Evolutionary conservation across 1,140 invertebrate species (phyloP).

Genomic region (Rhopalosiphum maidis): DNA sequence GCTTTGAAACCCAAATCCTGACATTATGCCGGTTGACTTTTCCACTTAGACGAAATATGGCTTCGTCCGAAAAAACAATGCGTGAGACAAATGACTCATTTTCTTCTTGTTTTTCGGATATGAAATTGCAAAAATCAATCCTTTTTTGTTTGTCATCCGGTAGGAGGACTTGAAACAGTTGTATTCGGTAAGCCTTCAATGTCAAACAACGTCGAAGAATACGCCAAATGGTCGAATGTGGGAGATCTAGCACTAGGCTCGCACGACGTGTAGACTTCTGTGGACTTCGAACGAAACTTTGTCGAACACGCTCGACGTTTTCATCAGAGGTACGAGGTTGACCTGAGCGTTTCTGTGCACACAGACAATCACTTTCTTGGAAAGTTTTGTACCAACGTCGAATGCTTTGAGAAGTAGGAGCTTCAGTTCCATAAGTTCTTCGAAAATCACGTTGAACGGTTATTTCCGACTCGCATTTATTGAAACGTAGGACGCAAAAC

Average conservation of each 20-base stretch:
- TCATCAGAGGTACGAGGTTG: not conserved
- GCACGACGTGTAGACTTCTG: not conserved
- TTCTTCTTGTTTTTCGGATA: not conserved
- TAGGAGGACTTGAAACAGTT: not conserved
- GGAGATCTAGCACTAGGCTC: not conserved
- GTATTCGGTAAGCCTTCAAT: not conserved
- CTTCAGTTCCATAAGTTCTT: not conserved
- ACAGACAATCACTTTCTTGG: conserved; percentile 1
- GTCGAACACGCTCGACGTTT: not conserved
- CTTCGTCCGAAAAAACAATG: not conserved
- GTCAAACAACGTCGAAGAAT: not conserved
- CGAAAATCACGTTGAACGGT: not conserved
- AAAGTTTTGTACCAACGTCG: not conserved
- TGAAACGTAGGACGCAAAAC: not conserved
- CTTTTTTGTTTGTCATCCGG: not conserved
- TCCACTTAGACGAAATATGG: not conserved
- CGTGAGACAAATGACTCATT: not conserved
- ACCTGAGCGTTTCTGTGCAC: not conserved
- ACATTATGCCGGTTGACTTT: not conserved
- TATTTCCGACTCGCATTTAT: not conserved
- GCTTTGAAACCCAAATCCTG: not conserved
- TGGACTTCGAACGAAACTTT: not conserved
- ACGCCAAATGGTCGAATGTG: not conserved
- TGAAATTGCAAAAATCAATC: not conserved
- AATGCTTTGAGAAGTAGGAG: not conserved